Base-by-base conservation (phyloP, 2,797 vertebrate genomes). In the Cirrhinus mrigala region DNA sequence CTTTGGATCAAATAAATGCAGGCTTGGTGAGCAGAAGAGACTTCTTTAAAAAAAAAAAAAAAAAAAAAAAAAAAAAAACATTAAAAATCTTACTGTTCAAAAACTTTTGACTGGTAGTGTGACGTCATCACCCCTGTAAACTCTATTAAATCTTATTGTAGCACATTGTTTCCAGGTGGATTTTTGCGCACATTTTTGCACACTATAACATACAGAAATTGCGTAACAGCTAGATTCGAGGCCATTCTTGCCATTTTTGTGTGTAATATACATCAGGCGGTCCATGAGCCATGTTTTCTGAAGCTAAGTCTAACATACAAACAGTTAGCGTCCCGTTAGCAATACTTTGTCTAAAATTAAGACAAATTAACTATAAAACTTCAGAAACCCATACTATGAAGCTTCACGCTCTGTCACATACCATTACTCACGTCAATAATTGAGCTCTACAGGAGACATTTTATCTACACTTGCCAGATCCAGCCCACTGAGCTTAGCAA, bases 391-490 rank as follows among this genome's bases (percentile, higher is more conserved):
- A 8, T 56, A 33, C 60, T 33, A 56, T 4, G 20, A 58, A 66
- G 46, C 12, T 33, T 50, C 27, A 56, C 3, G 12, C 68, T 71
- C 40, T 40, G 58, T 29, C 69, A 46, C 44, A 29, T 48, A 52
- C 29, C 33, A 60, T 22, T 71, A 50, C 27, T 81, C 68, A 85
- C 22, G 16, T 74, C 77, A 77, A 70, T 71, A 81, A 78, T 27
- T 70, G 73, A 69, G 46, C 80, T 56, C 71, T 70, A 58, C 75
- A 52, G 48, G 82, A 85, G 77, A 71, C 52, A 48, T 64, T 85
- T 88, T 84, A 66, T 82, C 79, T 75, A 46, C 58, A 80, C 54
- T 29, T 64, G 66, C 27, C 83, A 87, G 83, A 84, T 84, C n/a
- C 37, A 79, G 4, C 81, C 27, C 40, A 52, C 62, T 79, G 48